Conservation (phyloP, 2,113 vertebrate genomes). For the Antennarius striatus region DNA sequence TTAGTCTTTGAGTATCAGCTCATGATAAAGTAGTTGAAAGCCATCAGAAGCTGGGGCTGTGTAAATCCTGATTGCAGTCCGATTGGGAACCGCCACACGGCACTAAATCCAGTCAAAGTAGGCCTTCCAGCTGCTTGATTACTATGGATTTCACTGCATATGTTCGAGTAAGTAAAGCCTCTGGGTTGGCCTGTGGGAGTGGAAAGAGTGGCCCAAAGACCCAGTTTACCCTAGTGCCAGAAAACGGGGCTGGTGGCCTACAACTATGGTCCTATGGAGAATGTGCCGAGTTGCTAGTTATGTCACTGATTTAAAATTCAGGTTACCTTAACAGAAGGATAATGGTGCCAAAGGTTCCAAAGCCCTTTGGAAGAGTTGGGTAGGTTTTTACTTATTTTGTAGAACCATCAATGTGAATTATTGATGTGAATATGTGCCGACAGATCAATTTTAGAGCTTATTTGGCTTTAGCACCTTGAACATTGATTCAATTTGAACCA, state of each 20-base stretch:
- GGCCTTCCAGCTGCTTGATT: conserved; percentile 69
- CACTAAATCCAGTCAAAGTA: conserved; percentile 63
- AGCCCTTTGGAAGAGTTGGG: conserved; percentile 4
- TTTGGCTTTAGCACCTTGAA: conserved; percentile 57
- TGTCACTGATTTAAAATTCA: conserved; percentile 4
- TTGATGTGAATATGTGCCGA: conserved; percentile 46
- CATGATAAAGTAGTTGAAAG: conserved; percentile 26
- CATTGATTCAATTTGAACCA: conserved; percentile 60
- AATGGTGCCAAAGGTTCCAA: background rate
- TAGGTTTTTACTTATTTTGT: conserved; percentile 17
- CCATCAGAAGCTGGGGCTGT: conserved; percentile 16
- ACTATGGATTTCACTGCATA: conserved; percentile 57
- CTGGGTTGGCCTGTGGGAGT: conserved; percentile 14
- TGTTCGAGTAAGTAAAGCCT: conserved; percentile 51
- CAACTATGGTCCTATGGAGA: conserved; percentile 6
- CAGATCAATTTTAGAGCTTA: conserved; percentile 57
- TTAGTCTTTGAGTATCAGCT: conserved; percentile 18
- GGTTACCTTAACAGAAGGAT: conserved; percentile 15
- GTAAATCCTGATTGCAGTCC: conserved; percentile 62
- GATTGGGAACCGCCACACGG: conserved; percentile 64
- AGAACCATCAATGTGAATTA: conserved; percentile 29
- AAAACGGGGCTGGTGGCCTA: conserved; percentile 22
- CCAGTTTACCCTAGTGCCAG: conserved; percentile 31
- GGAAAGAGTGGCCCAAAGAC: conserved; percentile 46
- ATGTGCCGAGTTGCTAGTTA: conserved; percentile 17